Base-by-base conservation (phyloP, 2,797 vertebrate species). In the Cirrhinus mrigala region DNA sequence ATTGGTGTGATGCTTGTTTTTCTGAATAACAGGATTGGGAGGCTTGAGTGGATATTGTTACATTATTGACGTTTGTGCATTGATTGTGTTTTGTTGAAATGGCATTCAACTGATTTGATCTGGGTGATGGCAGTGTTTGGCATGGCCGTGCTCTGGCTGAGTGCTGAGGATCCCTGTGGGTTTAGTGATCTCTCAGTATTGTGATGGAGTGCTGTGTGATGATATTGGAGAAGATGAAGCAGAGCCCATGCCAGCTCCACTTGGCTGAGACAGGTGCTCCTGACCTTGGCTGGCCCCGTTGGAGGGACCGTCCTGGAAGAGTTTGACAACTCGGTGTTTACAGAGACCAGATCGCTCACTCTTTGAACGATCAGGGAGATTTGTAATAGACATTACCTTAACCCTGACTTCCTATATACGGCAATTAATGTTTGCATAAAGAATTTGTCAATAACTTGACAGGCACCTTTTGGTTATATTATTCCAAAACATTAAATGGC, bases 241-340 rank as follows among this genome's bases (percentile, higher is more conserved):
- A 2, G 58, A 75, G 29, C 48, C 52, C 48, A 78, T 91, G 90
- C 89, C 91, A 89, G 86, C 44, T 77, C 77, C 73, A n/a, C 85
- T 90, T 88, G 89, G 85, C 87, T 78, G 15, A 50, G 58, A 76
- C 37, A 52, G 44, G 79, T 81, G 70, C 52, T 46, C 58, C 0
- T 90, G 90, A 93, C 92, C 90, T 92, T 91, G 89, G 88, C 80
- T 86, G 46, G 27, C 88, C 46, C 33, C 46, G 20, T 70, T 60
- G 33, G 11, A 70, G 56, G 11, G 1, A 20, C 52, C 81, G 76
- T 77, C 40, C 18, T 78, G 69, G 29, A 50, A 56, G 22, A 62
- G 71, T 5, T n/a, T 75, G 54, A 64, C 54, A 83, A 27, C 60
- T 79, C 40, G 46, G 62, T 82, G 74, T 37, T 66, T 33, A 62